These are phyloP conservation scores for Nephotettix cincticeps DNA, from an alignment of 1,140 invertebrate genomes.

Conservation along the genomic window DNA sequence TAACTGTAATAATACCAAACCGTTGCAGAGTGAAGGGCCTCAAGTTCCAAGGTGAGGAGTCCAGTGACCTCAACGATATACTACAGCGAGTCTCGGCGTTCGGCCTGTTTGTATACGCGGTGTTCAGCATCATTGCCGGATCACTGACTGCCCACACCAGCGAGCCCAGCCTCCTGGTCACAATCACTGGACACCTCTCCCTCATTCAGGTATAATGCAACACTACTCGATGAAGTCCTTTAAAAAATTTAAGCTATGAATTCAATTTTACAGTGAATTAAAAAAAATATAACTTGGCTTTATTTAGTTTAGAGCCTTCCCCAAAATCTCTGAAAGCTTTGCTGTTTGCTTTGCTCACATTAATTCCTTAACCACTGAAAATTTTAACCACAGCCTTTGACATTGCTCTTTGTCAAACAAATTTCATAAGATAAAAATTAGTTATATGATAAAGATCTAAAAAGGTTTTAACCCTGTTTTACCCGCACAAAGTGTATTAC, in stretches of 20 bases:
- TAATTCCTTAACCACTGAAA: too few species aligned
- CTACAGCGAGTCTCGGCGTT: conserved; percentile 87
- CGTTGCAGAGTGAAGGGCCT: conserved; percentile 75
- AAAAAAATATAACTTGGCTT: neutral
- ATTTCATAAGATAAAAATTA: too few species aligned
- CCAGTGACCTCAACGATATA: conserved; percentile 87
- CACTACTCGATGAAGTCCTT: neutral
- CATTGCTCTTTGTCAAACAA: too few species aligned
- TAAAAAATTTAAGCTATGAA: neutral
- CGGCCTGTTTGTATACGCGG: conserved; percentile 87
- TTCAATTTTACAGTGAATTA: neutral
- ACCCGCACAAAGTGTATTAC: too few species aligned
- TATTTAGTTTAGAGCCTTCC: too few species aligned
- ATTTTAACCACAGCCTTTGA: too few species aligned
- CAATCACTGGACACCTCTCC: conserved; percentile 83
- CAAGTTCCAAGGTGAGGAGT: conserved; percentile 86
- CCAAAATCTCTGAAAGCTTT: too few species aligned
- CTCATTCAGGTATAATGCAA: conserved; percentile 68
- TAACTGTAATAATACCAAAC: too few species aligned
- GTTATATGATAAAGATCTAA: too few species aligned
- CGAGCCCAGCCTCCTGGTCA: conserved; percentile 84
- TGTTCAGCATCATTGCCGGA: conserved; percentile 91
- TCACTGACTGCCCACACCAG: conserved; percentile 77
- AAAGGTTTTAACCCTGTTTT: too few species aligned
- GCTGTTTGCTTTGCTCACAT: too few species aligned